Conservation (phyloP, 2,888 invertebrate genomes). For the Carterocephalus palaemon region DNA sequence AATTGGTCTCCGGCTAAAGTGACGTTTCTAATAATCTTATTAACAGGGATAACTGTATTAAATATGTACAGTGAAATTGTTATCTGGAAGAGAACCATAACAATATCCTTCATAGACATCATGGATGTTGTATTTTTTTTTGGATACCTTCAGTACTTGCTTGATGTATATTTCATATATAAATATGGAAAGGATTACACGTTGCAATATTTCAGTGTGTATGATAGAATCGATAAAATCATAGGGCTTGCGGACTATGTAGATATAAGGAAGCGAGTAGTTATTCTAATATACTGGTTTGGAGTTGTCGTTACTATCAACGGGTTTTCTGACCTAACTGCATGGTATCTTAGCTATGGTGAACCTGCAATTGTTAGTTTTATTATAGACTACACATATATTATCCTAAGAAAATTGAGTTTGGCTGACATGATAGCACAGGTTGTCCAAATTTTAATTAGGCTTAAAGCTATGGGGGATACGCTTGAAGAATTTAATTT, state of each 20-base stretch:
- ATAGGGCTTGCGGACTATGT: background rate
- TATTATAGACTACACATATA: constrained; percentile 7
- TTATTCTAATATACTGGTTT: background rate
- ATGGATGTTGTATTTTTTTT: background rate
- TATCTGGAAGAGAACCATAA: background rate
- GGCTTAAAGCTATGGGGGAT: constrained; percentile 10
- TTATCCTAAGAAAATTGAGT: constrained; percentile 5
- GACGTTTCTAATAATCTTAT: background rate
- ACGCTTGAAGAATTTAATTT: constrained; percentile 4
- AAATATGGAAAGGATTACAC: constrained; percentile 7
- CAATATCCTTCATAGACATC: background rate
- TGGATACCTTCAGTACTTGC: constrained; percentile 10
- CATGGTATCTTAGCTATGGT: background rate
- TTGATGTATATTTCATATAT: constrained; percentile 7
- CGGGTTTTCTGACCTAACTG: background rate
- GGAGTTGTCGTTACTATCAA: background rate
- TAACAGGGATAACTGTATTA: background rate
- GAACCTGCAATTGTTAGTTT: background rate
- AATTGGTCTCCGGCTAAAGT: constrained; percentile 8
- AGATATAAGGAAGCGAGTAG: background rate
- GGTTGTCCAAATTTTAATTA: constrained; percentile 3
- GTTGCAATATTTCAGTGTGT: constrained; percentile 6
- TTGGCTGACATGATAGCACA: constrained; percentile 12
- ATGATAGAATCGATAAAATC: constrained; percentile 4
- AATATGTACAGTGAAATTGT: constrained; percentile 1